Percentiles rank a stretch among this genome's conserved stretches.
phyloP scores from a whole-genome alignment of 2,113 vertebrate genomes.

The Pseudonaja textilis region DNA sequence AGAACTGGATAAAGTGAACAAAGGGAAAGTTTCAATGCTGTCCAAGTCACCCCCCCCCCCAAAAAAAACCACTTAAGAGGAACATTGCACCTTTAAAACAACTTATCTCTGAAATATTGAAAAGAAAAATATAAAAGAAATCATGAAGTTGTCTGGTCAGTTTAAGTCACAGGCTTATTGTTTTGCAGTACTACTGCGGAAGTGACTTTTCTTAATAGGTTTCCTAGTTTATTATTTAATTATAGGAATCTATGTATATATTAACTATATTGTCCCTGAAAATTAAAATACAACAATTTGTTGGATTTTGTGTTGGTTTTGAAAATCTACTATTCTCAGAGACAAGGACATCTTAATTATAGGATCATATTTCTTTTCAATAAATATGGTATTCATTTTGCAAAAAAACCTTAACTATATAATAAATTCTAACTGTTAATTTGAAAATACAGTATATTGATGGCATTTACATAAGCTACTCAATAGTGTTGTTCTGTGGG shows the following conservation, averaged over 20 bases:
- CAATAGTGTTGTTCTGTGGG: not conserved
- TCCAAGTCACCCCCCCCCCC: not conserved
- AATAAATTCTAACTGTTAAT: not conserved
- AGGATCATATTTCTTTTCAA: not conserved
- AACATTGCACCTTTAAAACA: not conserved
- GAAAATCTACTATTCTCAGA: not conserved
- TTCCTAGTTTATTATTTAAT: not conserved
- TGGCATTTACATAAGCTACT: not conserved
- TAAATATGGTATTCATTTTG: not conserved
- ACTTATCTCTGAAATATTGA: not conserved
- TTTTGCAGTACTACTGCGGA: not conserved
- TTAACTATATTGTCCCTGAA: not conserved
- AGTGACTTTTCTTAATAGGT: not conserved
- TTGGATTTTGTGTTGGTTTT: not conserved
- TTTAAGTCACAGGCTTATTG: not conserved
- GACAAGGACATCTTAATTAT: not conserved
- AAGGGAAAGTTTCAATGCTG: not conserved
- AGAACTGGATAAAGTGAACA: conserved; percentile 6
- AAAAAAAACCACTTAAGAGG: not conserved
- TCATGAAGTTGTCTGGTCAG: not conserved
- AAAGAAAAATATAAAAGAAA: not conserved
- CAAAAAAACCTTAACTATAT: not conserved
- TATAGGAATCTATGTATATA: not conserved
- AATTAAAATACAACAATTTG: not conserved
- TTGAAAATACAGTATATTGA: not conserved